phyloP scores from a whole-genome alignment of 2,113 vertebrate genomes.

The Ellobius talpinus region DNA sequence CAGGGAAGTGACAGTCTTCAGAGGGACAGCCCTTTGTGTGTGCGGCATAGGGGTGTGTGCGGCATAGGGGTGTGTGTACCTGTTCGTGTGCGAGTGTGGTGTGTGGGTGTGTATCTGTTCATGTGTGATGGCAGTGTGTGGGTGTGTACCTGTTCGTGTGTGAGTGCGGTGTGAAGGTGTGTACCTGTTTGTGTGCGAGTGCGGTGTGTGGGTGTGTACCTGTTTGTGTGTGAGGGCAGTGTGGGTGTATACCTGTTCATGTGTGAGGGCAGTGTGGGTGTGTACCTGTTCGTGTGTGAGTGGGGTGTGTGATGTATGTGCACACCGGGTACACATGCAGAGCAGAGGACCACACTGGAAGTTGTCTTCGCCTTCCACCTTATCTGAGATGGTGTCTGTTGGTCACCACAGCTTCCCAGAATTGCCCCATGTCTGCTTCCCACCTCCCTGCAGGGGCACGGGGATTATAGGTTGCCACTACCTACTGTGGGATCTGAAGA shows the following conservation, averaged over 20 bases:
- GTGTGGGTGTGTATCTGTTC: too few species aligned
- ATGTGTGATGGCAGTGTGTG: background rate
- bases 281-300: background rate
- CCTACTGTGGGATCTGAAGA: background rate
- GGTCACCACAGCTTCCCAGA: too few species aligned
- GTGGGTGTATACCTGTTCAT: too few species aligned
- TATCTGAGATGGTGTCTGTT: background rate
- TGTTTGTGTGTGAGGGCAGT: too few species aligned
- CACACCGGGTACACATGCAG: background rate
- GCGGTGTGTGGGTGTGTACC: background rate
- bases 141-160: background rate
- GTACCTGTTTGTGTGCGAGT: too few species aligned
- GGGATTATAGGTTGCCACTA: background rate
- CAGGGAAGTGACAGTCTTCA: background rate
- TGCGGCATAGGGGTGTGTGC: background rate
- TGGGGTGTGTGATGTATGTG: background rate
- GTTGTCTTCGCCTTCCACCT: too few species aligned
- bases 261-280: background rate
- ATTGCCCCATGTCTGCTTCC: background rate
- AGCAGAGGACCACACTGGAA: background rate
- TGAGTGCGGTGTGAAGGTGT: too few species aligned
- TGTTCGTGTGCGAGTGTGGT: background rate
- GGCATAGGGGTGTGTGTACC: too few species aligned
- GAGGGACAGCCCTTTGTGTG: background rate
- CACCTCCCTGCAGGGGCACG: background rate